Percentiles rank a stretch among this genome's conserved stretches.
Conservation (phyloP, 2,113 vertebrate species). For the Verasper variegatus region DNA sequence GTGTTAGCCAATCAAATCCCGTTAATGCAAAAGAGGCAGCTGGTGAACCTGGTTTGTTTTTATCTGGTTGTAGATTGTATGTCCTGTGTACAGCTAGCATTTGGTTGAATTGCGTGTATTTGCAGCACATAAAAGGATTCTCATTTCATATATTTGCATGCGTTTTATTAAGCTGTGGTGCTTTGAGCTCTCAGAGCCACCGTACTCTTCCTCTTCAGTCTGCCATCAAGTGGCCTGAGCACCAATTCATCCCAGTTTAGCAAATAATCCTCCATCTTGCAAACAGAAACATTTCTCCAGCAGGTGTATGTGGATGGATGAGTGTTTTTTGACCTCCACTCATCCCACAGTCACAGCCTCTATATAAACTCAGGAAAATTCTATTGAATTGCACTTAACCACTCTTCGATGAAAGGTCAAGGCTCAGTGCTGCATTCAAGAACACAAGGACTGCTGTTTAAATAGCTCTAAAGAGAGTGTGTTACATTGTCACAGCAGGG, state of each 20-base stretch:
- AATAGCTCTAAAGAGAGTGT: neutral
- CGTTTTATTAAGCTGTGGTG: neutral
- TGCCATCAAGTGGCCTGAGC: neutral
- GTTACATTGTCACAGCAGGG: slow-evolving; percentile 11
- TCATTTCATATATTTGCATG: neutral
- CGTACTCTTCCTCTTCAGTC: neutral
- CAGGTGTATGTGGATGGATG: neutral
- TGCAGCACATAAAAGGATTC: too few relatives aligned
- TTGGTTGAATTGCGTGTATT: too few relatives aligned
- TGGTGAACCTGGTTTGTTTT: too few relatives aligned
- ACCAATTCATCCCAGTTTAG: neutral
- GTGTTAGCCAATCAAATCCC: too few relatives aligned
- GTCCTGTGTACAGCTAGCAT: too few relatives aligned
- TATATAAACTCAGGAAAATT: neutral
- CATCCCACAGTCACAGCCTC: neutral
- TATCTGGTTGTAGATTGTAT: too few relatives aligned
- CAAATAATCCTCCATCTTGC: neutral
- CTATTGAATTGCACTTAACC: neutral
- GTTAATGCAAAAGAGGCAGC: too few relatives aligned
- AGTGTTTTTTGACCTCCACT: slow-evolving; percentile 10
- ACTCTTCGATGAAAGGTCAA: slow-evolving; percentile 22
- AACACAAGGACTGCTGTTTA: slow-evolving; percentile 22
- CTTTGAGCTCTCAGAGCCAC: too few relatives aligned
- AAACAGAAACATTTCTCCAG: neutral
- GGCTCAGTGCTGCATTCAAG: neutral